Evolutionary conservation across 2,888 invertebrate genomes (phyloP).

Genomic region (Liodrosophila aerea): DNA sequence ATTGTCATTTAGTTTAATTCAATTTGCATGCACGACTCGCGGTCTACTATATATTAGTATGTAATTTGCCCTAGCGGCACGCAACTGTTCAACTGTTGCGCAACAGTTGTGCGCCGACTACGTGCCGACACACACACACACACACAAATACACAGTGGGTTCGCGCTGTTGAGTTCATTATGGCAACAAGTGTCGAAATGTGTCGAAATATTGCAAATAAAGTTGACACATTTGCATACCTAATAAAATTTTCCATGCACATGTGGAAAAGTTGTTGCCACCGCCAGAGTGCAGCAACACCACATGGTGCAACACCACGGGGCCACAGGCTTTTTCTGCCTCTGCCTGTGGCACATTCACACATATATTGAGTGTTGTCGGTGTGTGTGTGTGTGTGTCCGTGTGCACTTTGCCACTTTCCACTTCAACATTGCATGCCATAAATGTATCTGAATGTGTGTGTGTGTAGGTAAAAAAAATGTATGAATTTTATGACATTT

Average conservation of each 20-base stretch:
- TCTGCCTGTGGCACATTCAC: slow-evolving; percentile 33
- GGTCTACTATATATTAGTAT: slow-evolving; percentile 56
- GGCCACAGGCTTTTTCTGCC: slow-evolving; percentile 26
- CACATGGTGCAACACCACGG: background rate
- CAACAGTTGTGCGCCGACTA: slow-evolving; percentile 66
- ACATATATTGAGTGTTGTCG: background rate
- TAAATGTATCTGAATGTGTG: slow-evolving; percentile 25
- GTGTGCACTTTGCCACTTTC: slow-evolving; percentile 66
- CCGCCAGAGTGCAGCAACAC: slow-evolving; percentile 38
- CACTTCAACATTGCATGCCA: slow-evolving; percentile 61
- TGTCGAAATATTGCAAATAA: slow-evolving; percentile 79
- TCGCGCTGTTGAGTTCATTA: slow-evolving; percentile 60
- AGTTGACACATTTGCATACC: slow-evolving; percentile 82
- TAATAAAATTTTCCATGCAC: slow-evolving; percentile 78
- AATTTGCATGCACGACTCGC: slow-evolving; percentile 63
- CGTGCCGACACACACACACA: slow-evolving; percentile 26
- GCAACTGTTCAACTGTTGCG: slow-evolving; percentile 49
- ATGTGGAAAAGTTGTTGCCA: slow-evolving; percentile 48
- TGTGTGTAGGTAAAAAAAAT: slow-evolving; percentile 31
- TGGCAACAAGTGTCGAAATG: slow-evolving; percentile 80
- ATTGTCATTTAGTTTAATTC: slow-evolving; percentile 66
- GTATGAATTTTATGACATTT: slow-evolving; percentile 78
- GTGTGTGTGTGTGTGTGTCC: slow-evolving; percentile 16
- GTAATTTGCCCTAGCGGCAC: slow-evolving; percentile 33
- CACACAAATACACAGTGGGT: slow-evolving; percentile 9